Base-by-base conservation (phyloP, 2,888 invertebrate genomes). In the Spodoptera littoralis region DNA sequence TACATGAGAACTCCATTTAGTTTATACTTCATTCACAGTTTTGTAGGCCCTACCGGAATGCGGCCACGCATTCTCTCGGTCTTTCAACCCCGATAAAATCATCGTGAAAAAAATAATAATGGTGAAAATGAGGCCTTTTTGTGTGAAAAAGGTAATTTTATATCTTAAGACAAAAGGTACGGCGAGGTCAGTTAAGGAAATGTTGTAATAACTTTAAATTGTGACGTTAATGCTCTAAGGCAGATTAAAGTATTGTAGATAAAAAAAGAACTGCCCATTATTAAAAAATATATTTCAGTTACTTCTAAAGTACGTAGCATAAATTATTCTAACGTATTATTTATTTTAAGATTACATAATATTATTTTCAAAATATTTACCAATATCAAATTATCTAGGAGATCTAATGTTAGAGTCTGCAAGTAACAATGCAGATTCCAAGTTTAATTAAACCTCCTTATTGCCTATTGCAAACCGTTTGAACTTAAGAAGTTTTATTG, bases 361-460 rank as follows among this genome's bases (percentile, higher is more conserved):
- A 2, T 18, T 18, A 18, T 18, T 18, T 18, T 18, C 2, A 18
- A 18, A 2, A 18, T 18, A 18, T 18, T 18, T 18, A 18, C 18
- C 1, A 9, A 36, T 36, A 1, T 2, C 36, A 36, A 36, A 5
- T 27, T 27, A 27, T 45, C 8, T 48, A 61, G 60, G 44, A 36
- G 5, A 9, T 53, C n/a, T 55, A 47, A 65, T 68, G 74, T 71
- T 61, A n/a, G 43, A n/a, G 54, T 50, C 60, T 62, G 68, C 54
- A 44, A 42, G 57, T 47, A 71, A 78, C 75, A 71, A 60, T 64
- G 53, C 24, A 56, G 47, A 66, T 65, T 18, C 1, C 13, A 70
- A 65, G 54, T 64, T 73, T 41, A 76, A 73, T 76, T 71, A 75
- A 71, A 58, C n/a, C 65, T 63, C 24, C 41, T 49, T 62, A 63